These are phyloP conservation scores for Catalaphyllia jardinei DNA, from an alignment of 64 coral and sea anemone genomes.

Conservation along the genomic window DNA sequence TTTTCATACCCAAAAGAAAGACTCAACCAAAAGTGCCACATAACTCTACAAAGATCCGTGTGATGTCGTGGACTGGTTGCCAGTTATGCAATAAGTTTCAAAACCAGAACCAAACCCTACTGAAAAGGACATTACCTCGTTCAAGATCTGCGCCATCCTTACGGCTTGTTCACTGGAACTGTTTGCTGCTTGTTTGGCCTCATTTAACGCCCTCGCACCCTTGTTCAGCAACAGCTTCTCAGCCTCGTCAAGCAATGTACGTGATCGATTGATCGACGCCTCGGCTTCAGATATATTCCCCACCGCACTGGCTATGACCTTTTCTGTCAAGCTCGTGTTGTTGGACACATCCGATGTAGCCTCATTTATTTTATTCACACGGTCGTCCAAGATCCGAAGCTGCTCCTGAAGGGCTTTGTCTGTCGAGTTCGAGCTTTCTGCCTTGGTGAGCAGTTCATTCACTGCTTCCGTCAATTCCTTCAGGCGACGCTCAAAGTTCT, in stretches of 20 bases:
- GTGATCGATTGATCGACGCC: constrained; percentile 71
- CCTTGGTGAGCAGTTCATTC: constrained; percentile 64
- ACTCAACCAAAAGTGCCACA: too few species aligned
- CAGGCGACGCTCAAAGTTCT: constrained; percentile 76
- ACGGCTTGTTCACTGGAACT: constrained; percentile 59
- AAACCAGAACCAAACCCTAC: not conserved
- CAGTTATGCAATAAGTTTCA: too few species aligned
- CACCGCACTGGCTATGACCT: constrained; percentile 30
- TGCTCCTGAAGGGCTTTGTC: constrained; percentile 57
- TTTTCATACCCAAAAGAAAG: too few species aligned
- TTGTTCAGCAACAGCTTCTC: constrained; percentile 40
- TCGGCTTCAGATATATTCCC: constrained; percentile 65
- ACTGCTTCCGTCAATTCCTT: constrained; percentile 58
- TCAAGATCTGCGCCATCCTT: constrained; percentile 64
- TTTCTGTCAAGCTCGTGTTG: constrained; percentile 30
- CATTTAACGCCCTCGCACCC: constrained; percentile 56
- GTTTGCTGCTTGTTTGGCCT: constrained; percentile 65
- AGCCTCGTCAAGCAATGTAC: constrained; percentile 57
- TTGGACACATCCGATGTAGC: constrained; percentile 49
- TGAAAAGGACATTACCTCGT: constrained; percentile 50
- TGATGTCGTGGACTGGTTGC: too few species aligned
- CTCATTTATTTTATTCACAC: constrained; percentile 46
- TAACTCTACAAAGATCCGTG: too few species aligned
- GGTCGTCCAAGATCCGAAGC: constrained; percentile 7
- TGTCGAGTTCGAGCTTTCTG: constrained; percentile 68